These are phyloP conservation scores for Lutjanus argentimaculatus DNA, from an alignment of 2,797 vertebrate genomes.

Conservation along the genomic window DNA sequence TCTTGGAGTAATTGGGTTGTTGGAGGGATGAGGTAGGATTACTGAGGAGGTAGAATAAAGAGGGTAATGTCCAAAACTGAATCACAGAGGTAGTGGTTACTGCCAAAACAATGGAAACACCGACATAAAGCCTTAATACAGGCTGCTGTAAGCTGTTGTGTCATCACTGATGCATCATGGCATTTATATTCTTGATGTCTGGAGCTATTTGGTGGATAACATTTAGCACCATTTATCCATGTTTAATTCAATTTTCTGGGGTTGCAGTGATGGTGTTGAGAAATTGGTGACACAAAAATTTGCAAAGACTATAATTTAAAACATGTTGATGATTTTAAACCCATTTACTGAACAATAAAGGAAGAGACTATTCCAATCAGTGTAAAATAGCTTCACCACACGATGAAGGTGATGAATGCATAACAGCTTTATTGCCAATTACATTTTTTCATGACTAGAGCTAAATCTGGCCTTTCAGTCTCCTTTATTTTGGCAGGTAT, in stretches of 20 bases:
- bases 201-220: conserved; percentile 33
- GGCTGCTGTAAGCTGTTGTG: conserved; percentile 28
- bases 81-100: conserved; percentile 39
- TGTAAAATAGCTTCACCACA: background rate
- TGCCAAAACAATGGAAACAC: conserved; percentile 59
- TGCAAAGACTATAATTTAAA: conserved; percentile 17
- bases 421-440: background rate
- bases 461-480: background rate
- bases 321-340: conserved; percentile 30
- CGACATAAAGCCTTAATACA: conserved; percentile 44
- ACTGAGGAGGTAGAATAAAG: conserved; percentile 39
- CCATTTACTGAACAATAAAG: conserved; percentile 13
- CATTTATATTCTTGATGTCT: conserved; percentile 33
- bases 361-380: conserved; percentile 3
- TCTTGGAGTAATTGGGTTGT: conserved; percentile 28
- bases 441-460: background rate
- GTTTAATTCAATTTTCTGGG: conserved; percentile 32
- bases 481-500: conserved; percentile 50
- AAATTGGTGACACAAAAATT: conserved; percentile 26
- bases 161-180: conserved; percentile 34
- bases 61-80: conserved; percentile 45
- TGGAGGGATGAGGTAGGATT: conserved; percentile 45
- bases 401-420: conserved; percentile 5
- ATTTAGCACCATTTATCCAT: conserved; percentile 41
- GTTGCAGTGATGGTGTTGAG: conserved; percentile 17